These are phyloP conservation scores for Psittacula echo DNA, from an alignment of 2,797 vertebrate genomes.

Conservation along the genomic window DNA sequence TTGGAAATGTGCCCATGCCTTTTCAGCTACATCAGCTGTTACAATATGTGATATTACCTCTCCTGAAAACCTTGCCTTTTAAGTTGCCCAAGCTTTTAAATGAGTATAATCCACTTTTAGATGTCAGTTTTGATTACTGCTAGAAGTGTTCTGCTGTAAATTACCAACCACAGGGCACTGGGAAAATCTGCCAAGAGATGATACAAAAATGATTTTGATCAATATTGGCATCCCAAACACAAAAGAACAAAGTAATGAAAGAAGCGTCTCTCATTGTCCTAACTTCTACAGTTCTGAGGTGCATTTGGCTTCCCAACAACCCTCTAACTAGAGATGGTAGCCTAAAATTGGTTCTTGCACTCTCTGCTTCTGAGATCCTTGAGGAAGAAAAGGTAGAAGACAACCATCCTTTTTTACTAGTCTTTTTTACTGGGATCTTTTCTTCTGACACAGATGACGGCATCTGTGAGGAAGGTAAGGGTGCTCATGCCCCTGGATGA, in stretches of 20 bases:
- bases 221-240: background rate
- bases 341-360: background rate
- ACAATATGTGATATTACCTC: background rate
- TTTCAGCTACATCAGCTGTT: slow-evolving; percentile 13
- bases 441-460: background rate
- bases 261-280: background rate
- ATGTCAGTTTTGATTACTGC: background rate
- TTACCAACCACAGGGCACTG: background rate
- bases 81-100: slow-evolving; percentile 8
- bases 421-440: background rate
- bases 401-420: background rate
- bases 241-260: background rate
- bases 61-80: background rate
- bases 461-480: background rate
- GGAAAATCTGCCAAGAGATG: background rate
- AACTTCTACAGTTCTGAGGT: background rate
- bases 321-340: background rate
- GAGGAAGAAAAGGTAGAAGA: background rate
- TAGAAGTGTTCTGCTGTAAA: background rate
- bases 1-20: background rate
- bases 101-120: background rate
- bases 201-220: background rate
- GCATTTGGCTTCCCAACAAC: background rate
- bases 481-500: background rate
- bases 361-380: background rate